Percentiles rank a stretch among this genome's conserved stretches.
These are phyloP conservation scores for Strigops habroptila DNA, from an alignment of 2,113 vertebrate species.

Conservation along the genomic window DNA sequence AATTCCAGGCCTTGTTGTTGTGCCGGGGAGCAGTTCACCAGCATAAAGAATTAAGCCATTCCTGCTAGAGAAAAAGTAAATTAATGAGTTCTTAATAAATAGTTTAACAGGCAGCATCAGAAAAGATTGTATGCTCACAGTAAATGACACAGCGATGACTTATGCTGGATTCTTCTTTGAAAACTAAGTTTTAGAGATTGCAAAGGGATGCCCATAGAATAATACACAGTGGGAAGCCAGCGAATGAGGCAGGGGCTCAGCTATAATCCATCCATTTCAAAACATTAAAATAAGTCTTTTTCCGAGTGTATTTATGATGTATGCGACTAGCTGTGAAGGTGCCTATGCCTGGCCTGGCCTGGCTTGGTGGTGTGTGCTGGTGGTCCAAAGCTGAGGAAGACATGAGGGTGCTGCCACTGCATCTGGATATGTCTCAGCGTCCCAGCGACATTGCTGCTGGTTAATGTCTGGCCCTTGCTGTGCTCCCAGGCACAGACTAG, in stretches of 20 bases:
- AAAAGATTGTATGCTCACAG: neutral
- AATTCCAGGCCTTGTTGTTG: neutral
- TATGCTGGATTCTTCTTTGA: neutral
- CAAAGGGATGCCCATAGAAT: neutral
- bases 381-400: neutral
- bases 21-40: neutral
- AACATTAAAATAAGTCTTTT: neutral
- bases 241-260: neutral
- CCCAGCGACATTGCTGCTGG: neutral
- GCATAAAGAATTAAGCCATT: slow-evolving; percentile 1
- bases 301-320: rapidly evolving
- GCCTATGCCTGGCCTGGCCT: neutral
- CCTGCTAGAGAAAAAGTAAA: neutral
- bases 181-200: neutral
- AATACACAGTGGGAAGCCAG: neutral
- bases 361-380: rapidly evolving
- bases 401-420: neutral
- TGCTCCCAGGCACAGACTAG: too few relatives aligned
- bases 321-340: neutral
- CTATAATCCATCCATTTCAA: neutral
- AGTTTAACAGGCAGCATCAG: neutral
- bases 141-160: neutral
- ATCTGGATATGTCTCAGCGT: rapidly evolving
- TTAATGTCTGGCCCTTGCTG: neutral
- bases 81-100: slow-evolving; percentile 10